These are phyloP conservation scores for Dynastes grantii DNA, from an alignment of 2,888 invertebrate genomes.

Conservation along the genomic window DNA sequence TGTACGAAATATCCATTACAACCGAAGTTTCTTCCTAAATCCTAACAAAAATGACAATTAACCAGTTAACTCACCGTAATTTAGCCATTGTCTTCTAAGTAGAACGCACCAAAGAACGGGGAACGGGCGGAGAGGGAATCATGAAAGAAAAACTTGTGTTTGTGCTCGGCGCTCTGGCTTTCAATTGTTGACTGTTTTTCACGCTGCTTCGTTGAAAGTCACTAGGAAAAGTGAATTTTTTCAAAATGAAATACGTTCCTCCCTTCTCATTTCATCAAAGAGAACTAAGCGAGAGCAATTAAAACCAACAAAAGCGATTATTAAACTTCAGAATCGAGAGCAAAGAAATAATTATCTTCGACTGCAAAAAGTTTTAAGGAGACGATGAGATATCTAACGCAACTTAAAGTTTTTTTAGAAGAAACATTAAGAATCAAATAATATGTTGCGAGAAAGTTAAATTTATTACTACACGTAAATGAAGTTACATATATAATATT, in stretches of 20 bases:
- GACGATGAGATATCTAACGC: too few species aligned
- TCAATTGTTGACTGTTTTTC: slow-evolving; percentile 19
- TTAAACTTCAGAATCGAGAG: background rate
- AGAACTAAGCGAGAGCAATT: background rate
- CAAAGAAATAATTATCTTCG: slow-evolving; percentile 9
- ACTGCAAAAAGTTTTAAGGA: background rate
- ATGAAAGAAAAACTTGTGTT: slow-evolving; percentile 21
- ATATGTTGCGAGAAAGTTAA: too few species aligned
- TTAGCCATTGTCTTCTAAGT: slow-evolving; percentile 12
- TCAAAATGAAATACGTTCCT: background rate
- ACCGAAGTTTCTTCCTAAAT: background rate
- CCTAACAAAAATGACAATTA: slow-evolving; percentile 14
- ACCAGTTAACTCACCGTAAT: slow-evolving; percentile 12
- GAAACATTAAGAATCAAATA: too few species aligned
- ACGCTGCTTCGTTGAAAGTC: background rate
- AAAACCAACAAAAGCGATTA: slow-evolving; percentile 17
- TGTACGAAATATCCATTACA: slow-evolving; percentile 7
- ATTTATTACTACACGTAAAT: too few species aligned
- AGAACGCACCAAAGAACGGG: background rate
- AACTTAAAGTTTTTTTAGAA: too few species aligned
- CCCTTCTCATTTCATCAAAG: background rate
- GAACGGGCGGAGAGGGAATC: background rate
- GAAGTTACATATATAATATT: too few species aligned
- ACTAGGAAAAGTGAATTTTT: background rate
- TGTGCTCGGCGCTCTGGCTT: background rate